phyloP scores from a whole-genome alignment of 2,888 invertebrate species.

The Petrolisthes manimaculis region DNA sequence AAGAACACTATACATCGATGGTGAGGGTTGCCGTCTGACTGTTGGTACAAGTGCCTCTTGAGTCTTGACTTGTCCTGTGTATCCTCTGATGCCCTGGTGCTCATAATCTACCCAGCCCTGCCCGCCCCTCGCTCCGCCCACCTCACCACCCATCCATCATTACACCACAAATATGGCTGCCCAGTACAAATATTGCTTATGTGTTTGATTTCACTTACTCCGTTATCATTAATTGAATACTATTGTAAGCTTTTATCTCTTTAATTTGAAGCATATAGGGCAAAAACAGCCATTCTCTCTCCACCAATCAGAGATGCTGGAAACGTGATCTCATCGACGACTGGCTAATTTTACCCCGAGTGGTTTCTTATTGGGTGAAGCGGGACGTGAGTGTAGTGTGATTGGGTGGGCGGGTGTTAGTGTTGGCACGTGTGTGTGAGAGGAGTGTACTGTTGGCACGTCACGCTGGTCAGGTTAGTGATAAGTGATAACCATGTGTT shows the following conservation, averaged over 20 bases:
- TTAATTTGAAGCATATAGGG: no score
- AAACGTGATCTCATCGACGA: slow-evolving; percentile 26
- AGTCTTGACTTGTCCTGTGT: slow-evolving; percentile 21
- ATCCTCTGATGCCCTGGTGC: slow-evolving; percentile 6
- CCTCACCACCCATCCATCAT: not conserved
- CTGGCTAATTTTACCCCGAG: not conserved
- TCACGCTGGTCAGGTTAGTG: not conserved
- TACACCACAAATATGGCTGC: no score
- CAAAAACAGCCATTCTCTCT: not conserved
- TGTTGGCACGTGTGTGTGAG: slow-evolving; percentile 31
- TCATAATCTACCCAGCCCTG: not conserved
- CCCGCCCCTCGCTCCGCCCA: slow-evolving; percentile 16
- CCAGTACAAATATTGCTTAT: no score
- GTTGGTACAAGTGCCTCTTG: not conserved
- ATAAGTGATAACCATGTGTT: not conserved
- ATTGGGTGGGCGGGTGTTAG: slow-evolving; percentile 7
- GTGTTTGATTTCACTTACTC: no score
- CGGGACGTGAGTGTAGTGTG: not conserved
- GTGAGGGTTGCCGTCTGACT: slow-evolving; percentile 18
- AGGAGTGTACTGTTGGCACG: not conserved
- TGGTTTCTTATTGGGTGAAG: slow-evolving; percentile 9
- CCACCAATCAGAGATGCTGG: slow-evolving; percentile 9
- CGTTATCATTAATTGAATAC: no score
- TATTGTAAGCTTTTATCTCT: no score
- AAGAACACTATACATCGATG: no score